phyloP scores from a whole-genome alignment of 2,797 vertebrate species.

The Eutrigla gurnardus region DNA sequence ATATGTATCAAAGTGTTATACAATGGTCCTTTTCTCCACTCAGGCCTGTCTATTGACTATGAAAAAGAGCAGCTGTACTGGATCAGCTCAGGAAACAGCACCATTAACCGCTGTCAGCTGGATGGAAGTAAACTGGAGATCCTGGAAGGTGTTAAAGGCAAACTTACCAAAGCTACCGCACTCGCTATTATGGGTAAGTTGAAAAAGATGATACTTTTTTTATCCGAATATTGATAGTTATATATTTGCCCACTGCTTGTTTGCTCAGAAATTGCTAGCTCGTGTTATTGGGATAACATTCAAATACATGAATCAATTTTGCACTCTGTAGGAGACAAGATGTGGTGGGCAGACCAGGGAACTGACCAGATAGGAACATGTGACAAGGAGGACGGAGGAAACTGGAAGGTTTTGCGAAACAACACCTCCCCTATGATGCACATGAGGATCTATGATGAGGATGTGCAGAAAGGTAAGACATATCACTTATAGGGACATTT shows the following conservation, averaged over 20 bases:
- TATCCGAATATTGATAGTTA: background rate
- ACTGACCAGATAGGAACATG: conserved; percentile 95
- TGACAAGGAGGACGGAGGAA: conserved; percentile 90
- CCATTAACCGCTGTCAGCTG: conserved; percentile 91
- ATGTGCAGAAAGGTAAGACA: conserved; percentile 87
- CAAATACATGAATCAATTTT: background rate
- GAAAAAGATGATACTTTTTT: background rate
- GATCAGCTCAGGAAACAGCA: conserved; percentile 95
- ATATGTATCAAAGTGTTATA: background rate
- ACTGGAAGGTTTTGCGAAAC: conserved; percentile 88
- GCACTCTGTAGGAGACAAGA: conserved; percentile 87
- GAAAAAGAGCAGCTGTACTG: conserved; percentile 92
- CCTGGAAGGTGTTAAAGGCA: conserved; percentile 86
- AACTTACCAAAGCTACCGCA: conserved; percentile 93
- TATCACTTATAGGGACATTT: background rate
- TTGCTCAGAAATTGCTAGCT: background rate
- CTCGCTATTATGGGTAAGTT: conserved; percentile 96
- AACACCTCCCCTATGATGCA: conserved; percentile 96
- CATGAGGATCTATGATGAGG: conserved; percentile 97
- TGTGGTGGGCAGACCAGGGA: conserved; percentile 98
- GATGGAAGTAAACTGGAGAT: conserved; percentile 89
- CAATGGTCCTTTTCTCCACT: background rate
- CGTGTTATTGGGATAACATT: background rate
- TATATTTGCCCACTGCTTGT: background rate
- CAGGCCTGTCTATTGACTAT: conserved; percentile 96